A percentile compares a stretch with the other conserved stretches of the same genome.
Evolutionary conservation across 1,140 invertebrate genomes (phyloP).

Genomic region (Daktulosphaira vitifoliae): DNA sequence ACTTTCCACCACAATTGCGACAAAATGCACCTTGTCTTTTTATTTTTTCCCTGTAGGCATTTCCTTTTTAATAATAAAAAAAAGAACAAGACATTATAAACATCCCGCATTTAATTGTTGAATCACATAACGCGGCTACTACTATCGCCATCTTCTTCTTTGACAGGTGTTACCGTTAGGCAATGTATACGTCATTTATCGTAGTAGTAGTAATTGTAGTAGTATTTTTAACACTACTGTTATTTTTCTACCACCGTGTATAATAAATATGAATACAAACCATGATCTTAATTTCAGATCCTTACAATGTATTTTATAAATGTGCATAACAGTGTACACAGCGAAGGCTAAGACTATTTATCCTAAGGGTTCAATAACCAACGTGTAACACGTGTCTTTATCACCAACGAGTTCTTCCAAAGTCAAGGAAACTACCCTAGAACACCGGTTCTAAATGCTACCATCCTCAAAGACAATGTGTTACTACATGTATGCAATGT

Average conservation of each 20-base stretch:
- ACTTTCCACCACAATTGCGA: conserved; percentile 23
- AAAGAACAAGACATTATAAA: conserved; percentile 31
- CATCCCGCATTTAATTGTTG: conserved; percentile 25
- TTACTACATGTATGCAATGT: no score
- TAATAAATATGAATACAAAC: no score
- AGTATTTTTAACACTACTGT: not conserved
- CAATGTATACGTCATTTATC: not conserved
- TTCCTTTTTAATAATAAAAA: conserved; percentile 28
- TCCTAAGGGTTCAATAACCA: conserved; percentile 28
- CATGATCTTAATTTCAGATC: no score
- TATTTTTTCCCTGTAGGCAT: not conserved
- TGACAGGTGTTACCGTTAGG: conserved; percentile 22
- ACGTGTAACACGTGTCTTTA: conserved; percentile 13
- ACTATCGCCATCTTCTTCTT: not conserved
- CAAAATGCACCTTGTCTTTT: conserved; percentile 27
- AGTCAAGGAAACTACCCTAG: conserved; percentile 9
- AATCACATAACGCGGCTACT: conserved; percentile 13
- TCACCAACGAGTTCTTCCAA: not conserved
- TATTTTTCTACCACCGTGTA: no score
- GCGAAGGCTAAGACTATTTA: conserved; percentile 7
- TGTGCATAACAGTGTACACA: not conserved
- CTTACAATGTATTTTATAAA: not conserved
- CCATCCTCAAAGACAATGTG: not conserved
- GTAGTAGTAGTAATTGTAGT: not conserved
- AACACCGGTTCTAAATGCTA: not conserved